phyloP scores from a whole-genome alignment of 1,140 invertebrate species.

The Portunus trituberculatus region DNA sequence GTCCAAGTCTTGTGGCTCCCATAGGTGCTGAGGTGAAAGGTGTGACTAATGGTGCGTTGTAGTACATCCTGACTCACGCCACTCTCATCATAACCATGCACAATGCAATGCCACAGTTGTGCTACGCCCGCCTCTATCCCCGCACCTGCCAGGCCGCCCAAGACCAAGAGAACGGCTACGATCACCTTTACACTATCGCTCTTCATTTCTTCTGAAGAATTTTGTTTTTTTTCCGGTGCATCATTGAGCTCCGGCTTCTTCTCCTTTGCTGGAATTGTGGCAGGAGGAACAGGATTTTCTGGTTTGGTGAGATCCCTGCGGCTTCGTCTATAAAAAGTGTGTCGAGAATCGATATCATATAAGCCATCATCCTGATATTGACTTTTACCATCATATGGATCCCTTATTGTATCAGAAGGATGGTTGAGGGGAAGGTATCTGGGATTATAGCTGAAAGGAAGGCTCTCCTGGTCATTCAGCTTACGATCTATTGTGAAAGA shows the following conservation, averaged over 20 bases:
- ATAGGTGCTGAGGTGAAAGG: conserved; percentile 64
- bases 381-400: background rate
- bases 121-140: conserved; percentile 62
- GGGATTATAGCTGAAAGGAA: background rate
- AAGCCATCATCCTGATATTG: background rate
- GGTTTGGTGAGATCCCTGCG: background rate
- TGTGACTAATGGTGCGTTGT: conserved; percentile 69
- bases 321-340: background rate
- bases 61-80: conserved; percentile 64
- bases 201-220: background rate
- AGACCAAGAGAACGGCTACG: conserved; percentile 40
- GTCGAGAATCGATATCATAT: background rate
- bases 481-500: background rate
- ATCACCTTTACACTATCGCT: background rate
- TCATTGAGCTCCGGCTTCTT: background rate
- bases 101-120: conserved; percentile 67
- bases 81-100: conserved; percentile 65
- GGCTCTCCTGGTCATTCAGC: background rate
- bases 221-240: background rate
- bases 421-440: background rate
- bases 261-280: background rate
- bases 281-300: background rate
- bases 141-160: conserved; percentile 53
- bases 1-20: conserved; percentile 59
- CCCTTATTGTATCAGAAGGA: background rate